phyloP scores from a whole-genome alignment of 2,797 vertebrate genomes.

The Siniperca scherzeri region DNA sequence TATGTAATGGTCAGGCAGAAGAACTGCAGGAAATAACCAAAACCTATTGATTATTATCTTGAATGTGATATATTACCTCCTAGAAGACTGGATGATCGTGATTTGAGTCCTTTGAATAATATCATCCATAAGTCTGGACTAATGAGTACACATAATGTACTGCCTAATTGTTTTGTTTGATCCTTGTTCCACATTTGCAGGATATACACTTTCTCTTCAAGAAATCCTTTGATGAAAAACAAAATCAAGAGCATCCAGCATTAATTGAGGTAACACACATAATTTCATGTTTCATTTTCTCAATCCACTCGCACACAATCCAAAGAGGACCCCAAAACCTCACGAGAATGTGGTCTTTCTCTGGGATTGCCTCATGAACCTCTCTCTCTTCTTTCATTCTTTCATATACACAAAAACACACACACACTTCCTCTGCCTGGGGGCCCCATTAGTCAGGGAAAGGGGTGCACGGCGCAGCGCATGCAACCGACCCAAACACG shows the following conservation, averaged over 20 bases:
- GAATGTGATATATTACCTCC: constrained; percentile 36
- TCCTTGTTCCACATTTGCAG: constrained; percentile 47
- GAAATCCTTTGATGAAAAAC: constrained; percentile 50
- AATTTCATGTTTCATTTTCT: constrained; percentile 34
- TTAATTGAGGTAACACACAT: constrained; percentile 34
- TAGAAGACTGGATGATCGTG: constrained; percentile 28
- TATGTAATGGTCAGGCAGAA: constrained; percentile 58
- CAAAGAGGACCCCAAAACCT: constrained; percentile 22
- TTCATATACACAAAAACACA: constrained; percentile 26
- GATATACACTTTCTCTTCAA: constrained; percentile 30
- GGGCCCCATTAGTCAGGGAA: constrained; percentile 89
- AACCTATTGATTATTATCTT: constrained; percentile 53
- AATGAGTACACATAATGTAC: constrained; percentile 51
- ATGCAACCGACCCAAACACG: constrained; percentile 80
- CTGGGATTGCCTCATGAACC: constrained; percentile 52
- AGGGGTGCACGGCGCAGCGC: constrained; percentile 82
- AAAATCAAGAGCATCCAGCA: constrained; percentile 26
- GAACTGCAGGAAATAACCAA: constrained; percentile 57
- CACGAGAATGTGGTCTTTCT: constrained; percentile 34
- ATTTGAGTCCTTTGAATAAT: constrained; percentile 44
- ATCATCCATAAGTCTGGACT: constrained; percentile 51
- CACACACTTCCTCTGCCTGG: constrained; percentile 69
- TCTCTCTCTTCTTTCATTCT: constrained; percentile 12
- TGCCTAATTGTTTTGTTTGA: constrained; percentile 56
- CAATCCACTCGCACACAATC: background rate